Base-by-base conservation (phyloP, 2,113 vertebrate species). In the Hyaena hyaena region DNA sequence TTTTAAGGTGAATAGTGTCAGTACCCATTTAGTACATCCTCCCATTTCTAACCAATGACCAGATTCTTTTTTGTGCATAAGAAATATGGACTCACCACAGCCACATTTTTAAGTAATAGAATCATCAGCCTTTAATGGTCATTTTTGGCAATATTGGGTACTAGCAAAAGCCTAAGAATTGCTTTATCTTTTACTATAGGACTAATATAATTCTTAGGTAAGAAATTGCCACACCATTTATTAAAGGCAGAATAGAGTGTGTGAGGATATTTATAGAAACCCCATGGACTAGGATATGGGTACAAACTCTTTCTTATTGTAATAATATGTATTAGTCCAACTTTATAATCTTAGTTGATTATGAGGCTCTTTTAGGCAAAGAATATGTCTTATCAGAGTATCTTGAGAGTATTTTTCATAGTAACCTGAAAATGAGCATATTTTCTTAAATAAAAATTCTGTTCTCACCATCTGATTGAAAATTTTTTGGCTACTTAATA, bases 361-460 rank as follows among this genome's bases (percentile, higher is more conserved):
- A 53, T 48, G 39, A 85, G 58, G 81, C 63, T 5, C 24, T 91
- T 91, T 0, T 61, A 95, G 83, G 10, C 4, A 80, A n/a, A 5
- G n/a, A 79, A 31, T 76, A n/a, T 66, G 8, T 50, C 80, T 95
- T 58, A 65, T 17, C 3, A 74, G 23, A 58, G 21, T 74, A 87
- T 69, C 23, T 43, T 55, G n/a, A 94, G 11, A 83, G 21, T 33
- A 66, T 39, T 80, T 93, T 55, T 17, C 43, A 90, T 7, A 77
- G 10, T 82, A 88, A 93, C 39, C 17, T 88, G 15, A 39, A 93
- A 81, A 86, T 77, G 31, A 91, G 71, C 10, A 77, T 50, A 35
- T 88, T 91, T 82, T 91, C 50, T 88, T n/a, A 93, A 96, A n/a
- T 89, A 66, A 61, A 92, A 91, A 21, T 48, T 48, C 11, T 95